Evolutionary conservation across 2,888 invertebrate species (phyloP), one percentile per base, ranked within the genome.

Genomic region (Nezara viridula): DNA sequence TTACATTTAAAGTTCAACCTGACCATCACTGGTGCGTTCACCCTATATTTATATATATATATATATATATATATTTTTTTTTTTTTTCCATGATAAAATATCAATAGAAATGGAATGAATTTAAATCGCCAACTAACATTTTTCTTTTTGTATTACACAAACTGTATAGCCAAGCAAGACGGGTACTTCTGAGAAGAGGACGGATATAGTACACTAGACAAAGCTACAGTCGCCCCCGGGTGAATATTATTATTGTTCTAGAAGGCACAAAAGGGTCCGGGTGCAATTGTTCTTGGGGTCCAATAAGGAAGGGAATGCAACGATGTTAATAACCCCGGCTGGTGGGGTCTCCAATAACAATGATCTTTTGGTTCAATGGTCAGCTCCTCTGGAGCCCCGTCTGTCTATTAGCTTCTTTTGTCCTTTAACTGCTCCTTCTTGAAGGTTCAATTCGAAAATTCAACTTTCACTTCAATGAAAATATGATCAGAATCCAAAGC

Each of bases 241-340:
- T 32, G 66, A 73, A 73, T 73, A 73, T 27, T 73, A 73, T 66
- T 66, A 66, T 73, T 73, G 66, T 73, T 73, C 66, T 10, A 37
- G 7, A 1, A 32, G 66, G 66, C 37, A 73, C 66, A 73, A 73
- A 73, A 73, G 66, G 66, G 37, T 9, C 16, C 1, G 37, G 66
- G 37, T 73, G 66, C 66, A 73, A 73, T 73, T 73, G 66, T 73
- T 73, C 66, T 21, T 19, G 19, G 37, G 66, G 32, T 73, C 66
- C 66, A 73, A 73, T 73, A 73, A 73, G 66, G 66, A 73, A 73
- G 66, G 66, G 66, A 73, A 73, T 73, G 66, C 66, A 73, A 73
- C 37, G 37, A 73, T 73, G 66, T 73, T 73, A 73, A 73, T 73
- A 73, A 73, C 66, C 66, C 66, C 66, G 37, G 66, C 66, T 32